Base-by-base conservation (phyloP, 2,888 invertebrate genomes). In the Tinea trinotella region DNA sequence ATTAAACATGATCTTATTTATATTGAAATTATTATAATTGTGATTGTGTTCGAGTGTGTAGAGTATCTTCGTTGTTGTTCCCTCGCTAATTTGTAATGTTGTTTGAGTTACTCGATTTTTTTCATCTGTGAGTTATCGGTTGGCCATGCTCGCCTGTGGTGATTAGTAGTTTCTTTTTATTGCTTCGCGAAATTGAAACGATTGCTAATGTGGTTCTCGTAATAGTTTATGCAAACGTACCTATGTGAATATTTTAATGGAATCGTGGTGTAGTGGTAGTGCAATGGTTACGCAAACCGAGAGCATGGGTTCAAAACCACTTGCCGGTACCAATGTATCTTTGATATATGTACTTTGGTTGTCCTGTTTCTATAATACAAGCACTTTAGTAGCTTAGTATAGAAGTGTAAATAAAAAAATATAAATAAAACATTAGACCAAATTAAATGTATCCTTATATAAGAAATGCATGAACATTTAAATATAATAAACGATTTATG, bases 71-170 rank as follows among this genome's bases (percentile, higher is more conserved):
- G 64, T 57, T 59, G 65, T 65, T 69, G 69, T 70, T 66, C 63
- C 59, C 54, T 60, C 54, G 63, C 64, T 64, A 68, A 72, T 72
- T 74, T 68, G 70, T 68, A 64, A 66, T 65, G 60, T 58, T 61
- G 60, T 66, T 65, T 64, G 65, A 64, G 59, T 59, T 60, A 59
- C 55, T 60, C 59, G 30, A 19, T 36, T 20, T 22, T 36, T 48
- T 18, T 24, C n/a, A n/a, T 52, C 1, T 56, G n/a, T 10, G 13
- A 5, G 13, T 50, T 50, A 50, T 50, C 12, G 50, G 24, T 50
- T 24, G 22, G 24, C 24, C 24, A 1, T 50, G 48, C 18, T 48
- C 40, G 40, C 40, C 40, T 40, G 40, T 40, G 40, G 40, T 13
- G 2, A 40, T 40, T 40, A 15, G 40, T 40, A n/a, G 40, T 40